Base-by-base conservation (phyloP, 1,140 invertebrate genomes). In the Philopotamus ludificatus region DNA sequence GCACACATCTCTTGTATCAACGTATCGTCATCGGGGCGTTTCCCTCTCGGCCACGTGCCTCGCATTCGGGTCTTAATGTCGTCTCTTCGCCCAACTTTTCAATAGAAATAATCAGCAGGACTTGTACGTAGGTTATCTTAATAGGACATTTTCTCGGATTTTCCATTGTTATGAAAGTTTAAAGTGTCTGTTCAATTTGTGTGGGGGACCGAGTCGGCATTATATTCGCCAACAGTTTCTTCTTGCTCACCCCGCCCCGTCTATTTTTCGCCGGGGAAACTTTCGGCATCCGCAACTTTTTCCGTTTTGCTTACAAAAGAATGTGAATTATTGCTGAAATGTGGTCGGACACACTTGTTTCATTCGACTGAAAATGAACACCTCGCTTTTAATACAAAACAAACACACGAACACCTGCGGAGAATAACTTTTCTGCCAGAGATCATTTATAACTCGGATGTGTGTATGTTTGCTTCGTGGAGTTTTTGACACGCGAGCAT, bases 151-250 rank as follows among this genome's bases (percentile, higher is more conserved):
- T 60, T 60, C 23, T 34, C 57, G 21, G 28, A 60, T 60, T 60
- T 26, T 60, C 57, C 42, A 47, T 60, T 60, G 57, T 60, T 60
- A 21, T 34, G 22, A 60, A 60, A 60, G 57, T 60, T 60, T 47
- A 60, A 49, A 60, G 57, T 60, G 57, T 60, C 57, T 44, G 57
- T 60, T 60, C 57, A 60, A 60, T 60, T 60, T 60, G 57, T 60
- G 39, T 16, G 34, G 15, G 34, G 44, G 44, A 20, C 41, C 41
- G 39, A 41, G 39, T 23, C 18, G 41, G 45, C 39, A 44, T 58
- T 58, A 58, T 15, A 41, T 58, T 58, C 45, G 42, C 55, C 41
- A 21, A 20, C 51, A n/a, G 8, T 20, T 7, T 34, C 28, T 34
- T 34, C 12, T 12, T 34, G 4, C 28, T 34, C 28, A 12, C 12